These are phyloP conservation scores for Craseonycteris thonglongyai DNA, from an alignment of 2,113 vertebrate species.

Conservation along the genomic window DNA sequence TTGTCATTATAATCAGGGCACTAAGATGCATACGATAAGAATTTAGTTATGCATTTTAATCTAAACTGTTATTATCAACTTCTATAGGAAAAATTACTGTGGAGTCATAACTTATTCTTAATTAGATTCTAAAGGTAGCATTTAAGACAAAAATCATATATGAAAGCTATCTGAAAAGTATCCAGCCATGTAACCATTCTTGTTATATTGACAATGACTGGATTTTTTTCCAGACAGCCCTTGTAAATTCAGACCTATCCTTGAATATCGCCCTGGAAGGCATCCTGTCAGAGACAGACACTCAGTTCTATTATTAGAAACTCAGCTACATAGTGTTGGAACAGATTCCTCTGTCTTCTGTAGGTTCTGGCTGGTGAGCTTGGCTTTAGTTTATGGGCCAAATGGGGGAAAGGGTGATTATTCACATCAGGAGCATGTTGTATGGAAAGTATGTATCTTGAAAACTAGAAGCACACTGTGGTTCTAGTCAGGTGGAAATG, in stretches of 20 bases:
- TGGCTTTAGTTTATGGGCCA: not conserved
- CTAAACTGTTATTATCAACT: constrained; percentile 31
- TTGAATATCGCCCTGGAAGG: not conserved
- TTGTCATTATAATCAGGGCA: constrained; percentile 57
- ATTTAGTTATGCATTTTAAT: constrained; percentile 19
- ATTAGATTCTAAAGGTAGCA: not conserved
- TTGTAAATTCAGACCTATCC: not conserved
- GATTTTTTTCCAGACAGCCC: no score
- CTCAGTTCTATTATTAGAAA: not conserved
- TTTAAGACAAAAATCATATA: not conserved
- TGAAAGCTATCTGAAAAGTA: no score
- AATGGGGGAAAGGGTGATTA: not conserved
- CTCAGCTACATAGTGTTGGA: not conserved
- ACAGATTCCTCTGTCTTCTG: not conserved
- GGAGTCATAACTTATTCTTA: not conserved
- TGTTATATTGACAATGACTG: no score
- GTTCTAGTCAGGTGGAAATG: not conserved
- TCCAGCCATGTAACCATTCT: no score
- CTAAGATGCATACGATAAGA: constrained; percentile 55
- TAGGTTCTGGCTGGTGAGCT: not conserved
- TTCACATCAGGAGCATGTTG: not conserved
- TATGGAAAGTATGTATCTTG: not conserved
- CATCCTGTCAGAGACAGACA: not conserved
- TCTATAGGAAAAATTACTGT: not conserved
- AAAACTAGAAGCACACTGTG: not conserved